Evolutionary conservation across 2,113 vertebrate genomes (phyloP), one percentile per base, ranked within the genome.

Genomic region (Nannobrachium achirus): DNA sequence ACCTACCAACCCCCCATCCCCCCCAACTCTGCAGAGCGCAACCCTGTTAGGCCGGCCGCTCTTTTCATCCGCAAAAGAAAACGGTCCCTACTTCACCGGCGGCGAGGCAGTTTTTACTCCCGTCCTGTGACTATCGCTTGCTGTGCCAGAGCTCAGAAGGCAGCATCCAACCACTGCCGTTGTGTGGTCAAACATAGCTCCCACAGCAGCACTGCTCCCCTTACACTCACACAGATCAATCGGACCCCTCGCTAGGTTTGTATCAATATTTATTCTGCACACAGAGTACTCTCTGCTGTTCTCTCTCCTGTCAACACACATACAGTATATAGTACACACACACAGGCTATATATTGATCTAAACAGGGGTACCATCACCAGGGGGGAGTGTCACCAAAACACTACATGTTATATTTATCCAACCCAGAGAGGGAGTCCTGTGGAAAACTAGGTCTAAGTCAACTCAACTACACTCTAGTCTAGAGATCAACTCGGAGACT

Each of bases 241-340:
- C 81, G 75, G 82, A 88, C 81, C 81, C 25, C 80, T 83, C 80
- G 88, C 88, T 86, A 80, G 63, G 78, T 89, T 85, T 88, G 88
- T 90, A 89, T 92, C 91, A 91, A 91, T 91, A 92, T 92, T 92
- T 92, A 91, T 91, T 90, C 88, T 90, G 84, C 79, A 84, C 85
- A 83, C 86, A 88, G 76, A 78, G 78, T 81, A 80, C 88, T 81
- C 85, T 63, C 82, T 82, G 81, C 82, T 33, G 58, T 74, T 84
- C 76, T 63, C 76, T 73, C 75, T 84, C 85, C 70, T 81, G 65
- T 70, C 69, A 70, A 75, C 16, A 68, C 25, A 56, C 60, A 65
- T 51, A 78, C 72, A 71, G 48, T 70, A 57, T 69, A 68, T 15
- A 8, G 51, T 14, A 44, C 63, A 64, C 73, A 69, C 64, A 71